Evolutionary conservation across 2,797 vertebrate species (phyloP), one percentile per base, ranked within the genome.

Genomic region (Hyperoplus lanceolatus): DNA sequence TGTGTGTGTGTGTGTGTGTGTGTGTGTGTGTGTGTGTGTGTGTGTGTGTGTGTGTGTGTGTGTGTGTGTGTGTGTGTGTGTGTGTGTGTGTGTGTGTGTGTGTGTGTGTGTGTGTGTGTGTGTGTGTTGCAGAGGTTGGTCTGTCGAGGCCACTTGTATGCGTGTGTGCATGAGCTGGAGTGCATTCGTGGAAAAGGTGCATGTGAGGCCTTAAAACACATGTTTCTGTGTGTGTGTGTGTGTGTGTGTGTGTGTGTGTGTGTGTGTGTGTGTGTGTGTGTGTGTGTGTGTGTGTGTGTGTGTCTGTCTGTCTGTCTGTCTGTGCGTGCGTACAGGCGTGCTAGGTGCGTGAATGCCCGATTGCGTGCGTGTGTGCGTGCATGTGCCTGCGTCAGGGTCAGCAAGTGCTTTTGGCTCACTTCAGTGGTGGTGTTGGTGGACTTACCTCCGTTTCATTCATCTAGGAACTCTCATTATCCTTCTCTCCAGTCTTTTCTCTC

Each of bases 391-490:
- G 29, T 39, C 0, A 18, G 75, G 84, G 84, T 88, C 84, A 84
- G 18, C 77, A 49, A 61, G 84, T 81, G 60, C 79, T 81, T 49
- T 82, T 91, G 89, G 92, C 90, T 86, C 76, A 51, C 15, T 16
- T 39, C 8, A 41, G 43, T n/a, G 54, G 55, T 68, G 76, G 48
- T 76, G 55, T 51, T 90, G 74, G 39, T 77, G 77, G 60, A 66
- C 68, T 80, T 83, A 79, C 88, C 86, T 91, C 88, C 53, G 70
- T 77, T 90, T 83, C 50, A 89, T 89, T 91, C 85, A 87, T 66
- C 77, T 75, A 78, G 69, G 84, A 82, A 83, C 69, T 70, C 53
- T 51, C 41, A 65, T 50, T 79, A 53, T 68, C 41, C 59, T 29
- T 50, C 39, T 55, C 8, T 42, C 13, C 69, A 79, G 70, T 42